Evolutionary conservation across 2,797 vertebrate genomes (phyloP), one percentile per base, ranked within the genome.

Genomic region (Dallia pectoralis): DNA sequence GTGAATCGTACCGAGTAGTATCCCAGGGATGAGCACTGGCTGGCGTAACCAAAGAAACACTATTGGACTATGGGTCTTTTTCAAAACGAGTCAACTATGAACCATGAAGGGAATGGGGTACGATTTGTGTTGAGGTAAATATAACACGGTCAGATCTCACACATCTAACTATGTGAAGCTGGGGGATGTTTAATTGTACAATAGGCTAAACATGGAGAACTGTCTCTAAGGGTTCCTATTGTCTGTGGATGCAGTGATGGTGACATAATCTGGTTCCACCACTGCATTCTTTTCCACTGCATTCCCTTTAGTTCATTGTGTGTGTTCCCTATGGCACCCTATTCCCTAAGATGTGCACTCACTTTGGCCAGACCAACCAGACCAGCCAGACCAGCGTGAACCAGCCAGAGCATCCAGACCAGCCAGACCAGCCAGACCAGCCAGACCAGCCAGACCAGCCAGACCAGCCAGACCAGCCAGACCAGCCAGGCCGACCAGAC

Each of bases 191-290:
- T n/a, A n/a, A 22, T 4, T 84, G 75, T 80, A 67, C 72, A 67
- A 63, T 18, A 30, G 61, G 15, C 27, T 29, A 32, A 78, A 71
- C 77, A 83, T 84, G 78, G 77, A 79, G 79, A 86, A 84, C 62
- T 76, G 62, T 71, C 71, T 67, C 72, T 67, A 88, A 85, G 74
- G 77, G 63, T 51, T 70, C 77, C 77, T 66, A 78, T 85, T 51
- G 69, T 85, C 82, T 85, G 59, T 14, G 64, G 77, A 77, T 79
- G 7, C 53, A 9, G 53, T 56, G n/a, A 67, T 71, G 65, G 70
- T 69, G 80, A 88, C 87, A 90, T 82, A 85, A 84, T 79, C 79
- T 80, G 77, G 83, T 82, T 88, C 79, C 81, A 75, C n/a, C n/a
- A n/a, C n/a, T n/a, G n/a, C n/a, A n/a, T n/a, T n/a, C n/a, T n/a